Evolutionary conservation across 2,888 invertebrate species (phyloP), one percentile per base, ranked within the genome.

Genomic region (Agrenia bidenticulata): DNA sequence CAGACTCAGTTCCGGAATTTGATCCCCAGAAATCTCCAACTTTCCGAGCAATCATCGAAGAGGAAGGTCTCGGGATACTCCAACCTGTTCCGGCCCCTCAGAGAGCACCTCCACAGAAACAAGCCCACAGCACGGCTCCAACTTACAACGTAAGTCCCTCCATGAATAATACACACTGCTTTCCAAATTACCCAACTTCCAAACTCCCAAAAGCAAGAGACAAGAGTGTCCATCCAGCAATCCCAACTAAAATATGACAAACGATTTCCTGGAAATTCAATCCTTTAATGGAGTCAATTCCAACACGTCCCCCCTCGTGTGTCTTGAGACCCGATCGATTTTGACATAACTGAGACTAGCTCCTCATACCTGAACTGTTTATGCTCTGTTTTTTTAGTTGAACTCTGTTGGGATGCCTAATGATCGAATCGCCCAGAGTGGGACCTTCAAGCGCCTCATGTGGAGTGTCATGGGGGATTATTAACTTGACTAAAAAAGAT

Each of bases 381-480:
- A n/a, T n/a, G n/a, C n/a, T n/a, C n/a, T n/a, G n/a, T n/a, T n/a
- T n/a, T 81, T 80, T 19, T 83, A 88, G 87, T 83, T 87, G 77
- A 89, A 87, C 80, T 85, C 87, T 63, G 80, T 87, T 75, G 86
- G 86, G 24, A 84, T 82, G 77, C 86, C 87, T 76, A 87, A 88
- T 78, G 92, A 92, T 79, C 85, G 86, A 78, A 93, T 94, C 80
- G 92, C 92, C 79, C 94, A 94, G 81, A 93, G 92, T 81, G 89
- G 90, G 81, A 91, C 91, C 74, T 94, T 94, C 85, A 92, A 90
- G 81, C 88, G 93, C 80, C 87, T 94, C 80, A 93, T 93, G 93
- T 88, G 88, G 85, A 88, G 89, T 83, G 92, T 94, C 76, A 84
- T 92, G 80, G 89, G 90, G 76, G 89, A 90, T 82, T 26, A 13